Evolutionary conservation across 2,888 invertebrate species (phyloP), one percentile per base, ranked within the genome.

Genomic region (Melipona bicolor): DNA sequence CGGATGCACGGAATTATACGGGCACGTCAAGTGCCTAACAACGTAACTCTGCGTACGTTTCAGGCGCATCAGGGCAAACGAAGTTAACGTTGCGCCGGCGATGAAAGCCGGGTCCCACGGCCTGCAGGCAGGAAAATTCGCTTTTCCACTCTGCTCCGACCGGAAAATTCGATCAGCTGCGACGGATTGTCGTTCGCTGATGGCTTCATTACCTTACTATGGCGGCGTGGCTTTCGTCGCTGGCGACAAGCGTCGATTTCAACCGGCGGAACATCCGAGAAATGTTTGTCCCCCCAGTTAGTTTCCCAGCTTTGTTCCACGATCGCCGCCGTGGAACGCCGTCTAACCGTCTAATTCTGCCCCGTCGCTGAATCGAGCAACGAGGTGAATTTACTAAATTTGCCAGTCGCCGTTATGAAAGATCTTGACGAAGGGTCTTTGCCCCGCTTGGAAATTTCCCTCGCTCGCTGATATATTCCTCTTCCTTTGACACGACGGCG

Each of bases 81-180:
- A 81, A 85, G 85, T 88, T 89, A 89, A 83, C 85, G 81, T 79
- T 78, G 79, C 74, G 71, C 78, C 68, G 59, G 49, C 81, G 87
- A 83, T 86, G 85, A 88, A 89, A 89, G 89, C 88, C 76, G 54
- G 49, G 59, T 6, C 6, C 32, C 32, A 5, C 77, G 76, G 68
- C 71, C 78, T 74, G 79, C 83, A 72, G 79, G 24, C 81, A 79
- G 52, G 79, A 81, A 89, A 88, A 89, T 88, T 88, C 81, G 81
- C 84, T 83, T 89, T 86, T 86, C 87, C 79, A 67, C 75, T 77
- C 5, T 64, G 83, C 62, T 52, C 68, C 79, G 62, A 67, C 74
- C 79, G 83, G 85, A 87, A 86, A 89, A 89, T 87, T 89, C 87
- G 87, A 89, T 89, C 89, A 88, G 77, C 72, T 77, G 77, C 81